phyloP scores from a whole-genome alignment of 2,797 vertebrate genomes.

The Chelidonichthys spinosus region DNA sequence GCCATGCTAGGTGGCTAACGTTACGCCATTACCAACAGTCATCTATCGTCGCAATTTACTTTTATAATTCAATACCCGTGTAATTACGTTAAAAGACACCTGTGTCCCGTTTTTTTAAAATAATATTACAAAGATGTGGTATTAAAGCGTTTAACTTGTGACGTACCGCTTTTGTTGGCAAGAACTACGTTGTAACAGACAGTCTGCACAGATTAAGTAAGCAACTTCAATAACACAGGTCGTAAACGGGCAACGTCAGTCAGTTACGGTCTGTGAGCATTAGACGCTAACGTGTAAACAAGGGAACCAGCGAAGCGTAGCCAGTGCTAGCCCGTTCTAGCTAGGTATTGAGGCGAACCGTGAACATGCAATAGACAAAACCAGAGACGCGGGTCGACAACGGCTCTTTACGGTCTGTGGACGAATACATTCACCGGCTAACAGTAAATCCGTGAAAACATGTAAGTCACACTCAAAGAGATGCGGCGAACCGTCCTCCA shows the following conservation, averaged over 20 bases:
- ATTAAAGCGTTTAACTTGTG: neutral
- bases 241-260: neutral
- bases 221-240: neutral
- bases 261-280: neutral
- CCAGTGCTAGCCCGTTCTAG: neutral
- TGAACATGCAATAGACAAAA: neutral
- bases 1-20: constrained; percentile 30
- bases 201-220: neutral
- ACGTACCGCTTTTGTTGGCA: constrained; percentile 1
- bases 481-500: constrained; percentile 6
- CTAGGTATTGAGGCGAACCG: neutral
- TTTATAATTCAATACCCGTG: neutral
- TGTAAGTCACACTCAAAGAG: neutral
- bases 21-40: neutral
- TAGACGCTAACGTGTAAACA: constrained; percentile 62
- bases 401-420: no score
- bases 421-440: neutral
- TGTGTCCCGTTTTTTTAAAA: no score
- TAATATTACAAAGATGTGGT: no score
- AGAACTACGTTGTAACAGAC: neutral
- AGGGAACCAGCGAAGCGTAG: constrained; percentile 25
- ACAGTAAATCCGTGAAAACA: constrained; percentile 5
- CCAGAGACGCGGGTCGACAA: neutral
- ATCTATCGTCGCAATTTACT: neutral
- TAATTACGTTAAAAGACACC: no score